Evolutionary conservation across 2,113 vertebrate genomes (phyloP).

Genomic region (Salvelinus sp.): DNA sequence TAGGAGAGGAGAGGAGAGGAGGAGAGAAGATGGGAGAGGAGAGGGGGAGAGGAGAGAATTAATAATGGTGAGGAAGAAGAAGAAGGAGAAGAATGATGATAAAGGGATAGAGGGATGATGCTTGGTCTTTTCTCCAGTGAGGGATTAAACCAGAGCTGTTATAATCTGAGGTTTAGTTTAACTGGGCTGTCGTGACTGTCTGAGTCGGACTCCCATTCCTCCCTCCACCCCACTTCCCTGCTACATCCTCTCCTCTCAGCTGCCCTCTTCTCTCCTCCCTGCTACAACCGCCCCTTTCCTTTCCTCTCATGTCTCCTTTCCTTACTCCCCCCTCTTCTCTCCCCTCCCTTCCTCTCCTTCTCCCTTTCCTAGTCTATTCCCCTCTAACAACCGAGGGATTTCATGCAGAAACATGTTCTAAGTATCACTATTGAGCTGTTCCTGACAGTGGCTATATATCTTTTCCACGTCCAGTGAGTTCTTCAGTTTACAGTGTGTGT

Average conservation of each 20-base stretch:
- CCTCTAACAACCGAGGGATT: too few relatives aligned
- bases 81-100: neutral
- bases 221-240: neutral
- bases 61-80: neutral
- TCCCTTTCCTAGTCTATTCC: neutral
- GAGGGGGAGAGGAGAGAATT: neutral
- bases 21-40: too few relatives aligned
- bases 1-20: too few relatives aligned
- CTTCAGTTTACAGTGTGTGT: too few relatives aligned
- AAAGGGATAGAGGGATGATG: neutral
- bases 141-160: slow-evolving; percentile 1
- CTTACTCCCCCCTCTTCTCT: neutral
- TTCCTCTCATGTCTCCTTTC: neutral
- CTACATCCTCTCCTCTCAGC: neutral
- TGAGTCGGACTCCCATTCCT: neutral
- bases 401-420: neutral
- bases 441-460: neutral
- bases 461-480: too few relatives aligned
- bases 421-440: neutral
- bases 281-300: neutral
- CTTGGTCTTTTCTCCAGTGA: neutral
- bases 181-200: neutral
- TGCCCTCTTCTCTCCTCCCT: neutral
- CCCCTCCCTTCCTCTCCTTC: neutral
- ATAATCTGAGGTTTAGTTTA: slow-evolving; percentile 9